phyloP scores from a whole-genome alignment of 1,140 invertebrate species.

The Drosophila arawakana region DNA sequence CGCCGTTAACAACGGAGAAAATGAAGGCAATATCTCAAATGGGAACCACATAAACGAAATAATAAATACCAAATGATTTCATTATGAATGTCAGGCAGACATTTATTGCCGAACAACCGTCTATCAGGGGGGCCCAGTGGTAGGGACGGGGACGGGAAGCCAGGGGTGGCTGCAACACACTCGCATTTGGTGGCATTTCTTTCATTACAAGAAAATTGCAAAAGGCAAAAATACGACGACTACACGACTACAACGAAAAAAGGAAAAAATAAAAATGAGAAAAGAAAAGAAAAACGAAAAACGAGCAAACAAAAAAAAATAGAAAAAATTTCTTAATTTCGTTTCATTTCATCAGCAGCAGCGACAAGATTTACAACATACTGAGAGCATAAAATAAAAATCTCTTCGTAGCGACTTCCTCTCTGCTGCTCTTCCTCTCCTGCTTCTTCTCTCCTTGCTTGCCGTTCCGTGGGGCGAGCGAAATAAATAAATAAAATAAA shows the following conservation, averaged over 20 bases:
- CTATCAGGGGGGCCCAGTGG: not conserved
- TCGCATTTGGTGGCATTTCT: slow-evolving; percentile 64
- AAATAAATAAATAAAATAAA: slow-evolving; percentile 79
- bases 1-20: slow-evolving; percentile 59
- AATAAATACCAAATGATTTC: slow-evolving; percentile 82
- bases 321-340: slow-evolving; percentile 78
- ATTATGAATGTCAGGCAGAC: slow-evolving; percentile 71
- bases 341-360: slow-evolving; percentile 78
- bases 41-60: slow-evolving; percentile 78
- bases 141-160: not conserved
- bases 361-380: slow-evolving; percentile 80
- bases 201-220: slow-evolving; percentile 77
- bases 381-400: slow-evolving; percentile 81
- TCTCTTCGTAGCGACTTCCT: slow-evolving; percentile 52
- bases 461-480: slow-evolving; percentile 35
- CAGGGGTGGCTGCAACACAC: not conserved
- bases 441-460: not conserved
- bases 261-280: not conserved
- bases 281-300: slow-evolving; percentile 19
- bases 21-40: slow-evolving; percentile 81
- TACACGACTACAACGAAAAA: slow-evolving; percentile 58
- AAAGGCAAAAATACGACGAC: slow-evolving; percentile 65
- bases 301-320: slow-evolving; percentile 13
- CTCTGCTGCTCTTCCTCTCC: slow-evolving; percentile 36
- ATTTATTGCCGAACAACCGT: slow-evolving; percentile 51